Percentiles rank a stretch among this genome's conserved stretches.
These are phyloP conservation scores for Thecophora atra DNA, from an alignment of 2,888 invertebrate species.

Conservation along the genomic window DNA sequence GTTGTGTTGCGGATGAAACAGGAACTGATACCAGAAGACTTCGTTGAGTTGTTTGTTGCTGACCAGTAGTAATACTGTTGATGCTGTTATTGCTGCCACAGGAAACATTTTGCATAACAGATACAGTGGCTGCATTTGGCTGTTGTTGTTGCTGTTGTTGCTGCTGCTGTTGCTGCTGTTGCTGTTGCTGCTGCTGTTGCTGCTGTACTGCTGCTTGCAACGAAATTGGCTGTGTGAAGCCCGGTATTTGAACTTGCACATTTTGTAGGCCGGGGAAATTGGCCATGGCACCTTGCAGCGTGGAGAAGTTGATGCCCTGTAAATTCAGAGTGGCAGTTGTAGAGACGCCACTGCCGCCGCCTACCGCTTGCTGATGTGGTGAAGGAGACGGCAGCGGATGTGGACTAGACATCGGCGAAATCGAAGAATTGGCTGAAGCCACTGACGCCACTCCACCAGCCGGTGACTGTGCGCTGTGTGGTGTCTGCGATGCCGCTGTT, in stretches of 20 bases:
- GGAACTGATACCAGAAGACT: constrained; percentile 77
- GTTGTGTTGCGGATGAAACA: constrained; percentile 57
- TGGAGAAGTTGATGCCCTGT: constrained; percentile 79
- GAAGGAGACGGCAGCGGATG: constrained; percentile 66
- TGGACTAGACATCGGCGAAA: constrained; percentile 72
- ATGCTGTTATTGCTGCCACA: not conserved
- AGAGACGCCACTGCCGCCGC: constrained; percentile 48
- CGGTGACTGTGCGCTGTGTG: constrained; percentile 58
- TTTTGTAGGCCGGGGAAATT: constrained; percentile 77
- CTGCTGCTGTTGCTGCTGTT: constrained; percentile 56
- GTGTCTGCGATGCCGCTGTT: constrained; percentile 6
- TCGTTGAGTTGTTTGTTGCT: constrained; percentile 54
- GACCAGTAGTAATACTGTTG: constrained; percentile 31
- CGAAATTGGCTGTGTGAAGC: constrained; percentile 86
- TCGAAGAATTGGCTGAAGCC: constrained; percentile 57
- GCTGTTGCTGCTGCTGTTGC: constrained; percentile 49
- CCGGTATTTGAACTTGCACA: constrained; percentile 81
- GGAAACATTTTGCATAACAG: constrained; percentile 37
- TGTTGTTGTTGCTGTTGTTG: constrained; percentile 46
- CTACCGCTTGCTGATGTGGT: constrained; percentile 50
- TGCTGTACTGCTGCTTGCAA: constrained; percentile 65
- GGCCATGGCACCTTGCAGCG: constrained; percentile 70
- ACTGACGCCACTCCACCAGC: constrained; percentile 41
- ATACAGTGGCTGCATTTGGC: constrained; percentile 43
- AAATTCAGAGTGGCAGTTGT: constrained; percentile 68